Evolutionary conservation across 2,797 vertebrate genomes (phyloP).

Genomic region (Muscicapa comitata): DNA sequence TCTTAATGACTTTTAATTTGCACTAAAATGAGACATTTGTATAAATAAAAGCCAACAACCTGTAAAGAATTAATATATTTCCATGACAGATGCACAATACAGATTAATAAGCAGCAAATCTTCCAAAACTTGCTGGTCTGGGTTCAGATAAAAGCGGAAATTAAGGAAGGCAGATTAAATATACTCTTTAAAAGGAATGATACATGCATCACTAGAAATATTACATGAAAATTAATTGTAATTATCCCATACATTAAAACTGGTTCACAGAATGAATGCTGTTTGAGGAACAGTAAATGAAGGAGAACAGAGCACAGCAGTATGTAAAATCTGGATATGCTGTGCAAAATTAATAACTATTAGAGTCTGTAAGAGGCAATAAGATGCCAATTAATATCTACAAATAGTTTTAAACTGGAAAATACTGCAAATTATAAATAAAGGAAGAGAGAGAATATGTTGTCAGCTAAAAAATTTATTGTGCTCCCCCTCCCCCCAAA

Average conservation of each 20-base stretch:
- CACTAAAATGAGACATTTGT: not conserved
- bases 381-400: not conserved
- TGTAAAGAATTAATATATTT: not conserved
- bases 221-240: not conserved
- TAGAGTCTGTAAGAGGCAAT: not conserved
- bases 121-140: not conserved
- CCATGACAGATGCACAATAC: not conserved
- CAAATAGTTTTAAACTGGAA: not conserved
- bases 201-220: not conserved
- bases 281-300: not conserved
- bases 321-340: not conserved
- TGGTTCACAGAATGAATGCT: not conserved
- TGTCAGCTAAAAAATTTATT: not conserved
- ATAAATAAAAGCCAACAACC: not conserved
- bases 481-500: rapidly evolving
- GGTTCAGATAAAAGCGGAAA: not conserved
- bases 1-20: not conserved
- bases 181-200: not conserved
- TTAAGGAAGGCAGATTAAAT: not conserved
- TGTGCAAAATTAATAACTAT: not conserved
- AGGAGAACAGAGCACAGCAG: not conserved
- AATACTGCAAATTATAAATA: not conserved
- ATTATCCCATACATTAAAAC: not conserved
- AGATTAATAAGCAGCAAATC: not conserved
- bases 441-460: not conserved